These are phyloP conservation scores for Drosophila kokeensis DNA, from an alignment of 2,888 invertebrate genomes.

Conservation along the genomic window DNA sequence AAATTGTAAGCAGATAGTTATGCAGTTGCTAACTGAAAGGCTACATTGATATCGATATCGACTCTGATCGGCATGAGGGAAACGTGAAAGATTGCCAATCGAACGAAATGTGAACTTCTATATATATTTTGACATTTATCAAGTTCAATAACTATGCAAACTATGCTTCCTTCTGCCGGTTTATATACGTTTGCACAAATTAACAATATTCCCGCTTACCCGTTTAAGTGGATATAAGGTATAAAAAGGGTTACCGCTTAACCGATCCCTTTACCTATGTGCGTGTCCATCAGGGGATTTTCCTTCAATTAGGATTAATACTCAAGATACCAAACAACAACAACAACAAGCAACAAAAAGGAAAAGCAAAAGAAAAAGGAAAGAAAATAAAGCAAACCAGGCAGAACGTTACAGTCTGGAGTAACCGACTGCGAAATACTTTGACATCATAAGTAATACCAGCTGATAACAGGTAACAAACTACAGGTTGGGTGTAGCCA, in stretches of 20 bases:
- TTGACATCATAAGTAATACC: background rate
- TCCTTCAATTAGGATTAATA: constrained; percentile 84
- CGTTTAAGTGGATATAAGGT: background rate
- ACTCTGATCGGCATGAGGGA: background rate
- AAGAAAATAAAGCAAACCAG: constrained; percentile 30
- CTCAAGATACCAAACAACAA: constrained; percentile 79
- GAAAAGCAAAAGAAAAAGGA: constrained; percentile 13
- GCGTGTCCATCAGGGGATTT: constrained; percentile 81
- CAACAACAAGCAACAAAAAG: constrained; percentile 30
- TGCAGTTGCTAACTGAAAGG: no score
- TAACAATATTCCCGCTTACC: background rate
- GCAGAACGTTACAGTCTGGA: constrained; percentile 27
- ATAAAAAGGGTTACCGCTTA: constrained; percentile 67
- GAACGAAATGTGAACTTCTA: background rate
- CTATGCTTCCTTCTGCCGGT: background rate
- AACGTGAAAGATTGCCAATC: background rate
- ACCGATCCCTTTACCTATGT: constrained; percentile 42
- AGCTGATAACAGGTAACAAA: background rate
- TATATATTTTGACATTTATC: background rate
- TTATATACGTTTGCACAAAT: background rate
- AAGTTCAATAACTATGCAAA: background rate
- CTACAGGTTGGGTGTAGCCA: background rate
- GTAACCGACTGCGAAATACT: background rate
- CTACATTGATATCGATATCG: no score
- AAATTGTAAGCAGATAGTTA: background rate